Base-by-base conservation (phyloP, 2,888 invertebrate genomes). In the Mycalesis mineus region DNA sequence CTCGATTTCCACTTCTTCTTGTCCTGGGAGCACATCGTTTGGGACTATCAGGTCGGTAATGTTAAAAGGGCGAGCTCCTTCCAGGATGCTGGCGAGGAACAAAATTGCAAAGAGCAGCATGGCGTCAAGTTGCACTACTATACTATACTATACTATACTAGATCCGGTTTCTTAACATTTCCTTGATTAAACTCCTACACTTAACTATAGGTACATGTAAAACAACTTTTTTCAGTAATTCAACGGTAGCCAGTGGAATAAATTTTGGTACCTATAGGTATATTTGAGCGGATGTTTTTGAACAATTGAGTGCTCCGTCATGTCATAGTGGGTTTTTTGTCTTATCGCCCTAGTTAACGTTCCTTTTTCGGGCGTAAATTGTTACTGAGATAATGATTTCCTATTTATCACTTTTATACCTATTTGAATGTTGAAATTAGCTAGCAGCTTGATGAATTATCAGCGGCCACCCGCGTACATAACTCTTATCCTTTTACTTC, bases 141-240 rank as follows among this genome's bases (percentile, higher is more conserved):
- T 74, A 72, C 75, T 73, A 70, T 75, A 85, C 87, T 87, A 84
- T 73, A 74, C 74, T 74, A 75, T 70, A n/a, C n/a, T n/a, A n/a
- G n/a, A n/a, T n/a, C n/a, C n/a, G n/a, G 22, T 22, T 22, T 5
- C 69, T 74, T 73, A 73, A 76, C 82, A 72, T 78, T 72, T 69
- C 77, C 84, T 87, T 86, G 88, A 89, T 89, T 88, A 88, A 88
- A 79, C 88, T 80, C 80, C 75, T 74, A 85, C 87, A 88, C 87
- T 88, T 81, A 83, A 84, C 80, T 77, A 82, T n/a, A n/a, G n/a
- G n/a, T n/a, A n/a, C n/a, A n/a, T n/a, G n/a, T n/a, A n/a, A n/a
- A n/a, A n/a, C n/a, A n/a, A n/a, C n/a, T n/a, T n/a, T n/a, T n/a
- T n/a, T n/a, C n/a, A n/a, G n/a, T n/a, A n/a, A n/a, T 78, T 71